Percentiles rank a stretch among this genome's conserved stretches.
Conservation (phyloP, 2,888 invertebrate genomes). For the Bruchidius siliquastri region DNA sequence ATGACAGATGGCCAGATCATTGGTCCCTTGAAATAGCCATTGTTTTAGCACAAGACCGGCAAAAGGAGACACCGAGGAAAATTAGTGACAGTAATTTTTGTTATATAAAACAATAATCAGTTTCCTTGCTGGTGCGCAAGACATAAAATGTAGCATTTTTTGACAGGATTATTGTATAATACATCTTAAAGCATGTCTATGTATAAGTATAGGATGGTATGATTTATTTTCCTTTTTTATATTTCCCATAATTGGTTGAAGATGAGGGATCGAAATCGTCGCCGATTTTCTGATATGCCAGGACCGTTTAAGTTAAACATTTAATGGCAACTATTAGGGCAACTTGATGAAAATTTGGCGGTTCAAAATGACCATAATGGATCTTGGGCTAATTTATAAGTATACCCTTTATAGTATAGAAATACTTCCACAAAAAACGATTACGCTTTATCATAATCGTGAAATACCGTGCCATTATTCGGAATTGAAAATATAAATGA, state of each 20-base stretch:
- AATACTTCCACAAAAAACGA: background rate
- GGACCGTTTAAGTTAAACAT: background rate
- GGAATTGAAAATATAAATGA: background rate
- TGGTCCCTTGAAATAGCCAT: no score
- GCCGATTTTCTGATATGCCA: background rate
- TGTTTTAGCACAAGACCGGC: no score
- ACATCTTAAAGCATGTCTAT: background rate
- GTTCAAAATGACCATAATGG: background rate
- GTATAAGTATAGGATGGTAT: background rate
- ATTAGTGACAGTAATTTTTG: no score
- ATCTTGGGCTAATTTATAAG: background rate
- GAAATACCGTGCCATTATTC: background rate
- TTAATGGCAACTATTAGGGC: background rate
- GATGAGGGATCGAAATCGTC: background rate
- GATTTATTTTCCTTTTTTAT: background rate
- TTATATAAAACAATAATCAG: no score
- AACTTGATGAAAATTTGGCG: background rate
- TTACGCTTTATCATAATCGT: background rate
- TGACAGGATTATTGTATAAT: background rate
- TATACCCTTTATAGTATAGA: background rate
- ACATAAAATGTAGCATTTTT: background rate
- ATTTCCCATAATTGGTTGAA: background rate
- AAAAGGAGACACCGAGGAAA: no score
- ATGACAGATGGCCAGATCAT: no score
- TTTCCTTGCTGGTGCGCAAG: background rate